Conservation (phyloP, 2,888 invertebrate species). For the Oasisia sp. region DNA sequence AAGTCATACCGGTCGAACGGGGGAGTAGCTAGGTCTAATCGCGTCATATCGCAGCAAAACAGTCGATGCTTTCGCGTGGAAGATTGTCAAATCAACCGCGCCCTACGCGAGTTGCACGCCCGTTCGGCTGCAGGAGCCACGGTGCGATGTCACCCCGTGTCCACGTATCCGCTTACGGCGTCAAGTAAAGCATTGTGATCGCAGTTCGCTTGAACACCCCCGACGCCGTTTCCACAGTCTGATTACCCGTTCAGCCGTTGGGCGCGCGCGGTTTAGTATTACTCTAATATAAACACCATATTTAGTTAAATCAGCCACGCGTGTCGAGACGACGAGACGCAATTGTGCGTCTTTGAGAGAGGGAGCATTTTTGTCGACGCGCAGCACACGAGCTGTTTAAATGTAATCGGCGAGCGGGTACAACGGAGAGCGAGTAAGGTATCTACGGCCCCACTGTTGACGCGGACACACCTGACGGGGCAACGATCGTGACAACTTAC, state of each 20-base stretch:
- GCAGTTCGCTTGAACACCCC: background rate
- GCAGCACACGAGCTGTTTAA: background rate
- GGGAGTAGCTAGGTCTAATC: background rate
- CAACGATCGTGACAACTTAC: background rate
- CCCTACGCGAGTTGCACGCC: background rate
- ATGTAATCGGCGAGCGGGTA: background rate
- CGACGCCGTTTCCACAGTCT: background rate
- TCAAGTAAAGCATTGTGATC: background rate
- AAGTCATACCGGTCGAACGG: background rate
- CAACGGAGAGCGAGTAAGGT: background rate
- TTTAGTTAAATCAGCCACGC: background rate
- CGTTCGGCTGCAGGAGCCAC: background rate
- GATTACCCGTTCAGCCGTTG: background rate
- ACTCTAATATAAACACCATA: background rate
- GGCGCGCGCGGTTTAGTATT: background rate
- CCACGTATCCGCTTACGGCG: background rate
- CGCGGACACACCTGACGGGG: background rate
- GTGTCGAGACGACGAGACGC: background rate
- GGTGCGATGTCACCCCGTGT: background rate
- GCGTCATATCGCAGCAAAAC: background rate
- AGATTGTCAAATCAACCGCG: background rate
- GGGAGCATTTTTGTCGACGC: background rate
- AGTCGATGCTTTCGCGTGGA: background rate
- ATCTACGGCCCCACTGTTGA: background rate
- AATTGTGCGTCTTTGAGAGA: slow-evolving; percentile 3